A percentile compares a stretch with the other conserved stretches of the same genome.
Conservation (phyloP, 2,888 invertebrate genomes). For the Auanema sp. region DNA sequence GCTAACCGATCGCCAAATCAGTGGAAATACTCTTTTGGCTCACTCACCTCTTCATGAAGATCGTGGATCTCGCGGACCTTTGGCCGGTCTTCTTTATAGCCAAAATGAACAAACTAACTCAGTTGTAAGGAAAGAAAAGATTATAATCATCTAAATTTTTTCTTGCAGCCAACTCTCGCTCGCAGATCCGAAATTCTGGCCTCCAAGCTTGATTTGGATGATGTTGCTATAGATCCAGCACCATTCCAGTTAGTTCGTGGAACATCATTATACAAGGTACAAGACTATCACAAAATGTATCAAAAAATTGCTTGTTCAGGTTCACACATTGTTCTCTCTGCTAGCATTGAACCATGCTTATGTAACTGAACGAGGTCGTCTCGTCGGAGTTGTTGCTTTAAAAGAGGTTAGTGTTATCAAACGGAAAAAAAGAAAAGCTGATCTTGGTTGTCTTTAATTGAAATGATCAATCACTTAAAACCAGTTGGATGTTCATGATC, state of each 20-base stretch:
- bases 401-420: constrained; percentile 76
- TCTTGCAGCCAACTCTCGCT: constrained; percentile 44
- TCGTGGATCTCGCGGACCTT: constrained; percentile 34
- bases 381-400: constrained; percentile 92
- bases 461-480: too few species aligned
- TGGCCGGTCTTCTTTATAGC: constrained; percentile 42
- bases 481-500: too few species aligned
- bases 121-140: constrained; percentile 13
- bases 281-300: not conserved
- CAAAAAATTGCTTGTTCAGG: constrained; percentile 78
- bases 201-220: constrained; percentile 61
- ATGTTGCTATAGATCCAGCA: constrained; percentile 85
- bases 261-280: constrained; percentile 60
- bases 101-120: constrained; percentile 31
- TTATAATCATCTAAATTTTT: not conserved
- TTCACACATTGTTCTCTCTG: constrained; percentile 97
- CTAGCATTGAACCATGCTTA: constrained; percentile 97
- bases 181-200: constrained; percentile 46
- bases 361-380: constrained; percentile 90
- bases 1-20: constrained; percentile 54
- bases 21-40: constrained; percentile 56
- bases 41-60: constrained; percentile 59
- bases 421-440: too few species aligned
- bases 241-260: constrained; percentile 62
- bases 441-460: too few species aligned